A percentile compares a stretch with the other conserved stretches of the same genome.
Conservation (phyloP, 1,140 invertebrate species). For the Tetranychus urticae region DNA sequence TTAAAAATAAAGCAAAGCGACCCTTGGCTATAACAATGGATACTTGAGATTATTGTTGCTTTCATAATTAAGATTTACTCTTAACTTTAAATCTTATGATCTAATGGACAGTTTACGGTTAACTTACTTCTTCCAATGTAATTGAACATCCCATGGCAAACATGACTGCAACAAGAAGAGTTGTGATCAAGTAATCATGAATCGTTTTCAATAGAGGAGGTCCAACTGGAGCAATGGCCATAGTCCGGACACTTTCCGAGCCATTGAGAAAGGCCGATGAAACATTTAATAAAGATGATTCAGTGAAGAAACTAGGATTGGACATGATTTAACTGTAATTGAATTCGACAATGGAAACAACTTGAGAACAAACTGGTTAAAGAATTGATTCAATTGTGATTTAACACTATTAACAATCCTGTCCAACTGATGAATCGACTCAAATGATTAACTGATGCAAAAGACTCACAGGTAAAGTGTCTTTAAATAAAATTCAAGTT, state of each 20-base stretch:
- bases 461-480: no score
- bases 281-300: not conserved
- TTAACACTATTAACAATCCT: no score
- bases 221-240: not conserved
- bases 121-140: conserved; percentile 13
- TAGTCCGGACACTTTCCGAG: not conserved
- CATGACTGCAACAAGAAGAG: conserved; percentile 17
- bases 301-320: not conserved
- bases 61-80: not conserved
- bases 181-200: conserved; percentile 15
- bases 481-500: no score
- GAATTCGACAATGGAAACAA: no score
- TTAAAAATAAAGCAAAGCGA: no score
- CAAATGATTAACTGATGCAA: no score
- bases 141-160: conserved; percentile 20
- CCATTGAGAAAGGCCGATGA: not conserved
- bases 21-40: no score
- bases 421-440: no score
- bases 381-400: no score
- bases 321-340: not conserved
- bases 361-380: no score
- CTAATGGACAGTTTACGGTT: not conserved
- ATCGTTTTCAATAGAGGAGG: conserved; percentile 14
- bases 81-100: not conserved
- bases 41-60: not conserved